Conservation (phyloP, 2,888 invertebrate genomes). For the Stratiomys singularior region DNA sequence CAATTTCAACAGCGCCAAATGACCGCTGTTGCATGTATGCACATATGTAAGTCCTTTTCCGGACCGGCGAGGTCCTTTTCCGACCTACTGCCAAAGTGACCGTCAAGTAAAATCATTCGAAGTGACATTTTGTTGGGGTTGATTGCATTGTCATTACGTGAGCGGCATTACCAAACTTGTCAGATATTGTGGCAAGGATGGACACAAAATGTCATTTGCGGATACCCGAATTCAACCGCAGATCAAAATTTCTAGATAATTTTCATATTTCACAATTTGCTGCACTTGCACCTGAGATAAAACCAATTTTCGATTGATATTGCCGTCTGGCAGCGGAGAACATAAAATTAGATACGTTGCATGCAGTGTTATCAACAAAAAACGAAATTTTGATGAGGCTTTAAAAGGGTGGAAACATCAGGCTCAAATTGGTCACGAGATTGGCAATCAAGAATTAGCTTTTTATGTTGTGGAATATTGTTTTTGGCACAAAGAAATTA, state of each 20-base stretch:
- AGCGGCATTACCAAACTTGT: conserved; percentile 2
- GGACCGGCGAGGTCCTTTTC: background rate
- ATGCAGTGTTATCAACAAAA: background rate
- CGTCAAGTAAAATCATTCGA: conserved; percentile 17
- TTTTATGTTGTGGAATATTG: too few relatives aligned
- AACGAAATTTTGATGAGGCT: too few relatives aligned
- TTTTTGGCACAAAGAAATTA: too few relatives aligned
- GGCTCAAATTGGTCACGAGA: too few relatives aligned
- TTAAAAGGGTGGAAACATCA: too few relatives aligned
- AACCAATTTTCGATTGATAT: too few relatives aligned
- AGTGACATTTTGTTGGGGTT: conserved; percentile 15
- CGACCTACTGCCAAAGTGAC: background rate
- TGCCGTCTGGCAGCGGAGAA: background rate
- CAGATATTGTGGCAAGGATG: background rate
- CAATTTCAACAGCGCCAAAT: background rate
- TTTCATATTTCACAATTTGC: conserved; percentile 40
- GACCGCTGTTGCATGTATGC: conserved; percentile 4
- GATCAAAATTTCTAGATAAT: conserved; percentile 31
- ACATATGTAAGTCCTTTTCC: too few relatives aligned
- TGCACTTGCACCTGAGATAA: background rate
- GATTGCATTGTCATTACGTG: conserved; percentile 41
- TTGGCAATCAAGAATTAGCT: too few relatives aligned
- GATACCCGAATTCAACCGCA: conserved; percentile 10
- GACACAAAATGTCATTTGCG: conserved; percentile 6
- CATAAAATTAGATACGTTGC: background rate